Evolutionary conservation across 1,140 invertebrate genomes (phyloP), one percentile per base, ranked within the genome.

Genomic region (Trissolcus basalis): DNA sequence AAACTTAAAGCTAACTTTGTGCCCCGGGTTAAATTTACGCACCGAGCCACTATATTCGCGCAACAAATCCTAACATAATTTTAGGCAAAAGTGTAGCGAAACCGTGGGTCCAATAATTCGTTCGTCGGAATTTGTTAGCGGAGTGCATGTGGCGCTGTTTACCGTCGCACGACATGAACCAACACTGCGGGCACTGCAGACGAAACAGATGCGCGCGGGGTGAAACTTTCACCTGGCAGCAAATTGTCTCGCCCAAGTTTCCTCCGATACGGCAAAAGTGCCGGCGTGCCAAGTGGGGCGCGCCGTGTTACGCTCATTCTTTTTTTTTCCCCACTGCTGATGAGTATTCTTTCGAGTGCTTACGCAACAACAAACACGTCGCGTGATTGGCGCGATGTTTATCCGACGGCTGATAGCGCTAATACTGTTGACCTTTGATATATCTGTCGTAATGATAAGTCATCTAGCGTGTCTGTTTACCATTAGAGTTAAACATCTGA

Each of bases 321-420:
- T 64, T 44, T 47, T 54, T n/a, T n/a, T n/a, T n/a, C n/a, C n/a
- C 5, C 11, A 59, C 15, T 27, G 41, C 43, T 63, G 51, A 65
- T 53, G 71, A 64, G 63, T 9, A 53, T 35, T 41, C 63, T 47
- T 68, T 43, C 8, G 50, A 56, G 49, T 33, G 13, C 41, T 33
- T 35, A 33, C 2, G 11, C 43, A 41, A 32, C 54, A 47, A 65
- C 56, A 53, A 45, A 50, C 41, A 58, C 45, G 53, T 35, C 49
- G 64, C 41, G 58, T 75, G 71, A 75, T 75, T 75, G 64, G 68
- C 68, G 71, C 58, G 58, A 63, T 68, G 63, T 75, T 15, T 75
- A 75, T 68, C 71, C 58, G 63, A 15, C 53, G 53, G 56, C 71
- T 75, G 68, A 75, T 68, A 59, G 33, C 41, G 43, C 14, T 51